Evolutionary conservation across 2,797 vertebrate species (phyloP), one percentile per base, ranked within the genome.

Genomic region (Nyctalus aviator): DNA sequence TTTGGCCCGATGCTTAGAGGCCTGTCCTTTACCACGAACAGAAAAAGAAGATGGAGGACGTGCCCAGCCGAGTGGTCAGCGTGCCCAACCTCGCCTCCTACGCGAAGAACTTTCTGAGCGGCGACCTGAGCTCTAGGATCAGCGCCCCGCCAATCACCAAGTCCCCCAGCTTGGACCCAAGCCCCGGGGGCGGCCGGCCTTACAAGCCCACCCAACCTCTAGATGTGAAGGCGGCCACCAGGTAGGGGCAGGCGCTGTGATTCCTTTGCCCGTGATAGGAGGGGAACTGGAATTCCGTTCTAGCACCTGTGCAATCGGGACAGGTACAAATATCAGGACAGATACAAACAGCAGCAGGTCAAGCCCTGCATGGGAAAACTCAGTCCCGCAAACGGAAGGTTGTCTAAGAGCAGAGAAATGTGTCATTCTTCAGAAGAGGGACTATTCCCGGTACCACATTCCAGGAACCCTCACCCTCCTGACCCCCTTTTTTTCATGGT

Each of bases 51-150:
- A 93, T 95, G 4, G 98, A 98, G 91, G 98, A 99, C 55, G 98
- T 98, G 12, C 99, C 99, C 89, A 98, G 98, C 93, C 98, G 98
- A 10, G 98, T 98, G 97, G 98, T 99, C 98, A 99, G 99, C 48
- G 98, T 98, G 96, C 98, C 99, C 2, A 99, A 99, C 97, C 97
- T 99, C 57, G 98, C 98, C 92, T 98, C 98, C 84, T 99, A 98
- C 0, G 99, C 99, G 48, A 99, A 98, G 97, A 98, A 97, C 96
- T 98, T 99, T 94, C 97, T 99, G 97, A 98, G 97, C 17, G 98
- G 98, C 15, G 98, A 99, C 96, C 92, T 98, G 93, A 97, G 87
- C 94, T 96, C 98, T 37, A 98, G 97, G 97, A 97, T 97, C 94
- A 97, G 90, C 18, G 97, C 97, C 62, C 98, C 99, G 59, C 99